Evolutionary conservation across 1,140 invertebrate genomes (phyloP), one percentile per base, ranked within the genome.

Genomic region (Caenorhabditis remanei): DNA sequence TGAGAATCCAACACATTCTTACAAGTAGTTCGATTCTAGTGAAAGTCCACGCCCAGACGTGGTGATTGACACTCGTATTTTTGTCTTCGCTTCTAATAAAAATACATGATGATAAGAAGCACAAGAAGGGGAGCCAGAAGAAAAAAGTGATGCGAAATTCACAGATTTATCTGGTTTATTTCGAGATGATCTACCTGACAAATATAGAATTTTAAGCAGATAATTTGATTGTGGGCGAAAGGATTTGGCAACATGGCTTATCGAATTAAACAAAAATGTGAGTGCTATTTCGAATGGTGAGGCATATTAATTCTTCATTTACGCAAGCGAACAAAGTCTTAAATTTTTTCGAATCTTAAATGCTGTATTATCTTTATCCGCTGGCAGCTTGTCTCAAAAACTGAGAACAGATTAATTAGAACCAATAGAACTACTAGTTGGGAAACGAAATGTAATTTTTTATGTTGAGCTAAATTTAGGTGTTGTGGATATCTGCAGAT

Each of bases 161-260:
- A 71, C 4, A 71, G 65, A 71, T 79, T 79, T 79, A 79, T 79
- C 71, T 79, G 43, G 46, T 79, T 79, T 79, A 79, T 50, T 79
- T 79, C 46, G 40, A 79, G 71, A 79, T 79, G 71, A 79, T 79
- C 71, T 79, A 79, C 21, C 46, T 79, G 71, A 79, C 46, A 79
- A 79, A 79, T 79, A 79, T 79, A 79, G 71, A 48, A 79, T 50
- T 79, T 53, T 79, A 79, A 79, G 46, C 32, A 79, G 71, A 79
- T 79, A 79, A 79, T 79, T 79, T 79, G 71, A 79, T 79, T 79
- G 71, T 79, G 71, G 46, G 71, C 46, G 71, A 79, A 79, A 79
- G 46, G 46, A 79, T 79, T 53, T 50, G 71, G 71, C 8, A 79
- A 79, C 71, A 79, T 79, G 71, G 71, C 71, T 79, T 79, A 50